Base-by-base conservation (phyloP, 2,888 invertebrate genomes). In the Melitaea athalia region DNA sequence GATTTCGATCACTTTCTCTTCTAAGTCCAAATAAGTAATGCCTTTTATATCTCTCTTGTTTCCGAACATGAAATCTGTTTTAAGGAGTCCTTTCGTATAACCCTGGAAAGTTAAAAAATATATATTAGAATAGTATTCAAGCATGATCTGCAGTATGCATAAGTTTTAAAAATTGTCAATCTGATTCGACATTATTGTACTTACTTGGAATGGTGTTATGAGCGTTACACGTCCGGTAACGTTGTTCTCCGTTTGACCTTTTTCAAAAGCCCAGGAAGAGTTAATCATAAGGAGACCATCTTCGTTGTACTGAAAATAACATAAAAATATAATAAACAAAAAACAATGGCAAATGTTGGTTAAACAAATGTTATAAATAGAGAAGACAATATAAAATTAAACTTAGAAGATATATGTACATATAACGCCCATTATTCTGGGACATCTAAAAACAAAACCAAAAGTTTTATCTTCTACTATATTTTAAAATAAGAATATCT, bases 21-120 rank as follows among this genome's bases (percentile, higher is more conserved):
- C 96, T 31, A 97, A 86, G 73, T 96, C 95, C 49, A 97, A 83
- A 70, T 95, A 94, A 0, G 96, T 95, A 3, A 95, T 94, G 1
- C 96, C 97, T 68, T 94, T 88, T 53, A 97, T 93, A 74, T 95
- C 93, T 74, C 94, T 94, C 69, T 95, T 94, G 63, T 95, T 93
- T 11, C 94, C 94, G 0, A 95, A 81, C 49, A 94, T 93, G 67
- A 96, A 93, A 74, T 95, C 94, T 0, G 96, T 96, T 15, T 94
- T 94, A 50, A 97, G 85, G 33, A 94, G 94, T 0, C 96, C 96
- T 76, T 93, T 95, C 49, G 87, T 94, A 78, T 96, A 96, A 11
- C 95, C 95, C 87, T 94, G 87, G 69, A 77, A 81, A 57, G 57
- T 62, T 57, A 45, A 31, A 45, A 49, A 33, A n/a, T 14, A 11